Percentiles rank a stretch among this genome's conserved stretches.
phyloP scores from a whole-genome alignment of 2,888 invertebrate genomes.

The Cephus runcator region DNA sequence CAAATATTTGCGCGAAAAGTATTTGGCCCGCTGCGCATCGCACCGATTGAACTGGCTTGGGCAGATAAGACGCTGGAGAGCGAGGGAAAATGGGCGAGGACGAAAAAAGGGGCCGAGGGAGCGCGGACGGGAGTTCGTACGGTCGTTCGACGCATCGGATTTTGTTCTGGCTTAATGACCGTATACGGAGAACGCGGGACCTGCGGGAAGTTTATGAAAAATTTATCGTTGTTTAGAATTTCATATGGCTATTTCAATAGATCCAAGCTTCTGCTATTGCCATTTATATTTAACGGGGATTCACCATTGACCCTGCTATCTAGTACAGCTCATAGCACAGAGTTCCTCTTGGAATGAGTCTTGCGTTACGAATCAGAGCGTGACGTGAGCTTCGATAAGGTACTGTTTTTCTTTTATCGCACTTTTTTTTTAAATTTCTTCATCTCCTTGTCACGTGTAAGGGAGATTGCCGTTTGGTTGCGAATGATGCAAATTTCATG shows the following conservation, averaged over 20 bases:
- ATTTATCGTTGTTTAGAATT: not conserved
- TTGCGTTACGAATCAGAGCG: not conserved
- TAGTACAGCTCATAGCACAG: not conserved
- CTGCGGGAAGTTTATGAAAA: not conserved
- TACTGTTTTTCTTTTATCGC: too few species aligned
- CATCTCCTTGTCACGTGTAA: not conserved
- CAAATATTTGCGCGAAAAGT: slow-evolving; percentile 39
- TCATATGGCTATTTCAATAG: not conserved
- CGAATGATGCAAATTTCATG: not conserved
- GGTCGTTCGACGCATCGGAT: not conserved
- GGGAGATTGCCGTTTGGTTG: not conserved
- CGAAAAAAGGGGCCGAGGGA: not conserved
- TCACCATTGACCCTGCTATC: not conserved
- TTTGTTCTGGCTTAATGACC: not conserved
- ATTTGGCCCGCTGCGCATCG: slow-evolving; percentile 28
- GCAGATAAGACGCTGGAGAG: not conserved
- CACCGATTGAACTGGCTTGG: not conserved
- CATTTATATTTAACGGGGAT: not conserved
- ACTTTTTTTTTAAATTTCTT: not conserved
- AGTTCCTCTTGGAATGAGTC: not conserved
- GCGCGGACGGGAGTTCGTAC: not conserved
- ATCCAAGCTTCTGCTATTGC: not conserved
- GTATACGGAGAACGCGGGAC: not conserved
- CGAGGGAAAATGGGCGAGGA: not conserved
- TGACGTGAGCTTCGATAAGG: not conserved